Evolutionary conservation across 1,140 invertebrate genomes (phyloP).

Genomic region (Oncopodura yosiiana): DNA sequence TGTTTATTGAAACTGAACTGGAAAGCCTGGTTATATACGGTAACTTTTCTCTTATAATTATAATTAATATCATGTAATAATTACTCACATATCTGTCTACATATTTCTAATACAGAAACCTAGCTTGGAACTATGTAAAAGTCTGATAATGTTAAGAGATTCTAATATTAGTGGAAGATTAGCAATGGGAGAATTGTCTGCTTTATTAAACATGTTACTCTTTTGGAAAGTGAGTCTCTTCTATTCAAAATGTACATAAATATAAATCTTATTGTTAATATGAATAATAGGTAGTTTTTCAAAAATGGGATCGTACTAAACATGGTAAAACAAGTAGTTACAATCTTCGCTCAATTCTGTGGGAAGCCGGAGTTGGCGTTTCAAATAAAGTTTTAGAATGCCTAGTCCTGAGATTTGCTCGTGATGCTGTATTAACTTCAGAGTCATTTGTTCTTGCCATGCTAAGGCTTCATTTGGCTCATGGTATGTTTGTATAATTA

Average conservation of each 20-base stretch:
- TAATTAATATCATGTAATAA: conserved; percentile 1
- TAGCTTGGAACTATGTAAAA: conserved; percentile 53
- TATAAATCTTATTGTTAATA: neutral
- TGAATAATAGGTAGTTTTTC: conserved; percentile 46
- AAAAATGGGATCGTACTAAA: conserved; percentile 50
- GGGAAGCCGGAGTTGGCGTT: conserved; percentile 58
- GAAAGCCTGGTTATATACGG: conserved; percentile 42
- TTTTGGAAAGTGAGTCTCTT: conserved; percentile 51
- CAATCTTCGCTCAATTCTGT: conserved; percentile 52
- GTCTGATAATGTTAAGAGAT: conserved; percentile 57
- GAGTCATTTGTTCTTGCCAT: conserved; percentile 59
- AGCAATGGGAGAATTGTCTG: conserved; percentile 49
- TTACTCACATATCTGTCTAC: neutral
- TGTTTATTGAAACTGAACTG: conserved; percentile 52
- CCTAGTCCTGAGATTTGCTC: conserved; percentile 55
- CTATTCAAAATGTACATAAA: neutral
- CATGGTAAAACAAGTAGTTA: conserved; percentile 54
- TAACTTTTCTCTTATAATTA: conserved; percentile 2
- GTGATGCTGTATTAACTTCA: conserved; percentile 49
- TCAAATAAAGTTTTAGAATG: conserved; percentile 66
- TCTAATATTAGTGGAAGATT: conserved; percentile 55
- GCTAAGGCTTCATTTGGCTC: conserved; percentile 58
- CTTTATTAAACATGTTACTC: conserved; percentile 53
- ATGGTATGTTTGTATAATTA: conserved; percentile 45
- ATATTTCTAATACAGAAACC: conserved; percentile 42